Conservation (phyloP, 2,888 invertebrate genomes). For the Acanthacorydalis orientalis region DNA sequence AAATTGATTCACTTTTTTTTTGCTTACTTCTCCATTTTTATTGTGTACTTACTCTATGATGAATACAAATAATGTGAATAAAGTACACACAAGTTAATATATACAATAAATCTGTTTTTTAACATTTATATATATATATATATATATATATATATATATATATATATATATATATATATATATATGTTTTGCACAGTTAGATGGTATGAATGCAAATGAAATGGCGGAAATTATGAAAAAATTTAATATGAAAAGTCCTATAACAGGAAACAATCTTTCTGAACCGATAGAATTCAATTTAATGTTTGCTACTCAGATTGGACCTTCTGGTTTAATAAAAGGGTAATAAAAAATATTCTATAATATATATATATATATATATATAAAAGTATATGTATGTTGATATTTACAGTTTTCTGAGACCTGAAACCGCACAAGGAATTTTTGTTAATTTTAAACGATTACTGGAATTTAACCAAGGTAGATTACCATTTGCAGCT, state of each 20-base stretch:
- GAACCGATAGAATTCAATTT: slow-evolving; percentile 97
- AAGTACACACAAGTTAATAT: too few species aligned
- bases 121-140: too few species aligned
- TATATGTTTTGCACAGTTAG: slow-evolving; percentile 34
- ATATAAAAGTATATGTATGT: background rate
- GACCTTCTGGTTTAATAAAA: slow-evolving; percentile 87
- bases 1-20: too few species aligned
- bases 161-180: too few species aligned
- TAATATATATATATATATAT: too few species aligned
- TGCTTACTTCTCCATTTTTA: too few species aligned
- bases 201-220: slow-evolving; percentile 82
- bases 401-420: slow-evolving; percentile 46
- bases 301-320: slow-evolving; percentile 97
- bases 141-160: too few species aligned
- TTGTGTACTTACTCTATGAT: too few species aligned
- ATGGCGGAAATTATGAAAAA: slow-evolving; percentile 73
- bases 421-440: slow-evolving; percentile 98
- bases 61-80: too few species aligned
- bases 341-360: slow-evolving; percentile 35
- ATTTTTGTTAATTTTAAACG: slow-evolving; percentile 99
- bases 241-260: slow-evolving; percentile 87
- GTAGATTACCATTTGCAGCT: slow-evolving; percentile 89
- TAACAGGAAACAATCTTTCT: slow-evolving; percentile 84
- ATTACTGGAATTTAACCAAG: slow-evolving; percentile 92
- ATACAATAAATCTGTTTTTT: too few species aligned